Evolutionary conservation across 2,797 vertebrate species (phyloP).

Genomic region (Selene dorsalis): DNA sequence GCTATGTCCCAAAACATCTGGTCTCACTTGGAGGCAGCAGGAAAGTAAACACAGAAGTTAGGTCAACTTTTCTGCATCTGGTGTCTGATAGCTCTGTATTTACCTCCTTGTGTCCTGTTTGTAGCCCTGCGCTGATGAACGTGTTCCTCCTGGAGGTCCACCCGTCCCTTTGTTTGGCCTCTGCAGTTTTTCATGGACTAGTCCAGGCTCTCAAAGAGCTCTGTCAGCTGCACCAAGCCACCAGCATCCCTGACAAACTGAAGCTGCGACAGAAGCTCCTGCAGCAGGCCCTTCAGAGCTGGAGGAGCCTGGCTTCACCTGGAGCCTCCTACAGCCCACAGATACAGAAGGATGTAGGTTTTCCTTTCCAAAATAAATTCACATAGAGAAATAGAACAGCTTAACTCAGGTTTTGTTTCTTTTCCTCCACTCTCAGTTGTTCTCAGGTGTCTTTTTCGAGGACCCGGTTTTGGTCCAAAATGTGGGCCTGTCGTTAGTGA

Average conservation of each 20-base stretch:
- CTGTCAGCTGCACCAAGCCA: constrained; percentile 66
- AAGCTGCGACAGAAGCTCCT: constrained; percentile 77
- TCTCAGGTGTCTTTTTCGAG: constrained; percentile 80
- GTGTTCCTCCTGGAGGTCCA: constrained; percentile 85
- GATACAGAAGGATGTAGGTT: constrained; percentile 81
- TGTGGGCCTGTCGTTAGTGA: constrained; percentile 69
- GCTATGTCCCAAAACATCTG: constrained; percentile 79
- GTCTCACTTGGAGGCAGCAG: constrained; percentile 82
- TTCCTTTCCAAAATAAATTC: not conserved
- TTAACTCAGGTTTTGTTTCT: not conserved
- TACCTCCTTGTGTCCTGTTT: constrained; percentile 13
- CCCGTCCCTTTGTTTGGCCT: constrained; percentile 81
- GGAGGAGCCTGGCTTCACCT: constrained; percentile 60
- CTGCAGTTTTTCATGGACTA: constrained; percentile 73
- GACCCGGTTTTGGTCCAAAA: constrained; percentile 79
- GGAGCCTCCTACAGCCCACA: constrained; percentile 77
- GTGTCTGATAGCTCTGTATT: not conserved
- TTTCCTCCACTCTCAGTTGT: constrained; percentile 73
- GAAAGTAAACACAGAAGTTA: constrained; percentile 59
- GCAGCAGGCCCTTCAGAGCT: constrained; percentile 72
- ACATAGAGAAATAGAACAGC: not conserved
- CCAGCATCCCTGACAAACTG: constrained; percentile 56
- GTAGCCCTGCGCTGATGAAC: constrained; percentile 80
- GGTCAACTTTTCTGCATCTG: not conserved
- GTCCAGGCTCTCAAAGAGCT: constrained; percentile 75